These are phyloP conservation scores for Sericinus montela DNA, from an alignment of 2,888 invertebrate species.

Conservation along the genomic window DNA sequence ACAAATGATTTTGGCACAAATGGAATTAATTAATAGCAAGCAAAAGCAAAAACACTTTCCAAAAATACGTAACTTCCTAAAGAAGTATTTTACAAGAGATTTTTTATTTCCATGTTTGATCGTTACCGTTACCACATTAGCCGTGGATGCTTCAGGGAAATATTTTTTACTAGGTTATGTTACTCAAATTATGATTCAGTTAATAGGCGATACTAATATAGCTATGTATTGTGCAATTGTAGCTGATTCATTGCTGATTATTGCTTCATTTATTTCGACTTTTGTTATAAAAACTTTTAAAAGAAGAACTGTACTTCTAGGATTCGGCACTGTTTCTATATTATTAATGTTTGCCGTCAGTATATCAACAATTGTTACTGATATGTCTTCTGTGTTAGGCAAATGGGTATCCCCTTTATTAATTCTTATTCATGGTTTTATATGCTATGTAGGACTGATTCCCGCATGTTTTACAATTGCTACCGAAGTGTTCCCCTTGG, in stretches of 20 bases:
- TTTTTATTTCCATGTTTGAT: constrained; percentile 36
- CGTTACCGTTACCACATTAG: constrained; percentile 29
- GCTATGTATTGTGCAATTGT: constrained; percentile 37
- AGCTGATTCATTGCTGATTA: constrained; percentile 32
- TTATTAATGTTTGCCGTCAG: constrained; percentile 33
- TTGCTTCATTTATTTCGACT: constrained; percentile 31
- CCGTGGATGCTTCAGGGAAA: constrained; percentile 29
- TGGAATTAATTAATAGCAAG: constrained; percentile 14
- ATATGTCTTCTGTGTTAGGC: constrained; percentile 7
- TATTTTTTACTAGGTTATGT: neutral
- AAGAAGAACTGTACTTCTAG: constrained; percentile 36
- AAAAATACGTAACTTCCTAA: constrained; percentile 16
- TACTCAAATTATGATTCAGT: constrained; percentile 34
- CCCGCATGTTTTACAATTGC: constrained; percentile 34
- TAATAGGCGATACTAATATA: constrained; percentile 31
- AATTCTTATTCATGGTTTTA: constrained; percentile 33
- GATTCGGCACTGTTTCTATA: constrained; percentile 29
- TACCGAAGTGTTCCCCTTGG: constrained; percentile 43
- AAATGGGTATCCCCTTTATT: constrained; percentile 34
- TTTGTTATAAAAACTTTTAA: constrained; percentile 31
- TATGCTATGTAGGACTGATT: constrained; percentile 33
- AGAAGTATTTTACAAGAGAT: constrained; percentile 28
- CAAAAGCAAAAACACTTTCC: neutral
- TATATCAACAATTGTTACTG: constrained; percentile 29
- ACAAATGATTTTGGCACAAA: constrained; percentile 26